These are phyloP conservation scores for Enteromius anoplus DNA, from an alignment of 2,797 vertebrate genomes.

Conservation along the genomic window DNA sequence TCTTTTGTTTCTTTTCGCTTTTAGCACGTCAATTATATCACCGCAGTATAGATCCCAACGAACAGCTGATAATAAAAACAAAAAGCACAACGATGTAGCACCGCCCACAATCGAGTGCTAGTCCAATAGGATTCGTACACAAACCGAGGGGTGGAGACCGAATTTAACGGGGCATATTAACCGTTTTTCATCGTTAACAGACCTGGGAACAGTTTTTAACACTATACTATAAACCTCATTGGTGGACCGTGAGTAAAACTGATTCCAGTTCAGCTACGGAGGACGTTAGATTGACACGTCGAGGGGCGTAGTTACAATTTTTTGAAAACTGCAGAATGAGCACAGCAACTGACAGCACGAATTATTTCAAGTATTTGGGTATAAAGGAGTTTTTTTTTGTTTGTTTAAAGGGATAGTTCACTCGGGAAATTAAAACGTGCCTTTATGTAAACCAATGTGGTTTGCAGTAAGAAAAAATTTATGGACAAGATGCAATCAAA, in stretches of 20 bases:
- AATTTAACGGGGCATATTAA: not conserved
- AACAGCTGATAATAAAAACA: conserved; percentile 81
- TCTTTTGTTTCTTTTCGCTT: not conserved
- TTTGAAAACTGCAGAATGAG: conserved; percentile 36
- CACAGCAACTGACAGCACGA: not conserved
- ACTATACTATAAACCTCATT: not conserved
- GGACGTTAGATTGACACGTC: not conserved
- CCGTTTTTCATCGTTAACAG: not conserved
- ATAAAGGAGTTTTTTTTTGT: not conserved
- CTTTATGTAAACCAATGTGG: not conserved
- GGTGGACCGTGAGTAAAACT: not conserved
- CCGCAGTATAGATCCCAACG: conserved; percentile 63
- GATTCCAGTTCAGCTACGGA: conserved; percentile 19
- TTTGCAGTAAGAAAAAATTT: not conserved
- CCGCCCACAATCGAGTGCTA: conserved; percentile 6
- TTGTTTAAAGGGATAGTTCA: not conserved
- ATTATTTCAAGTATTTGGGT: not conserved
- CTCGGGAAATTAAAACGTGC: not conserved
- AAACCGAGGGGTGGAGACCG: conserved; percentile 20
- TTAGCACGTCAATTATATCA: not conserved
- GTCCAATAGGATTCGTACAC: conserved; percentile 40
- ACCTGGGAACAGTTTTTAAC: conserved; percentile 11
- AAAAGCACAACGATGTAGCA: conserved; percentile 47
- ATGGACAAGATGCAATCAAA: not conserved
- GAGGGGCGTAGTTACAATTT: not conserved